Evolutionary conservation across 2,888 invertebrate species (phyloP).

Genomic region (Pharmacophagus antenor): DNA sequence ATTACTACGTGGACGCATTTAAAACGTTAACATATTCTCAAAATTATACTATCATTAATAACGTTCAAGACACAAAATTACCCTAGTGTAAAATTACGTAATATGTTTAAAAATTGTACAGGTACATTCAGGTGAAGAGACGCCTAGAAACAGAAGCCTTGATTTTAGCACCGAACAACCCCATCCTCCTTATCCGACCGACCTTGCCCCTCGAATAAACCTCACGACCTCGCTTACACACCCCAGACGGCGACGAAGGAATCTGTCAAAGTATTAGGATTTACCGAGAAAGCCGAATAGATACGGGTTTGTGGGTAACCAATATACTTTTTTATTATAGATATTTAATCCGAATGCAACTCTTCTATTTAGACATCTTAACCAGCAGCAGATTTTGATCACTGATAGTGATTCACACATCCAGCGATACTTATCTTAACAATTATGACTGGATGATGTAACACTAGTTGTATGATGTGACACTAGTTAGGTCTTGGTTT

Average conservation of each 20-base stretch:
- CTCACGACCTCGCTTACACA: conserved; percentile 13
- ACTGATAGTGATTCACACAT: too few species aligned
- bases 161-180: conserved; percentile 5
- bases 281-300: background rate
- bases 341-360: background rate
- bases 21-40: too few species aligned
- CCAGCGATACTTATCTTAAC: too few species aligned
- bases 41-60: background rate
- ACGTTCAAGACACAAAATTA: background rate
- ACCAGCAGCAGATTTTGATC: too few species aligned
- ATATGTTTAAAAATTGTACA: background rate
- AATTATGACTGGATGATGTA: too few species aligned
- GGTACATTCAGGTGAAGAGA: background rate
- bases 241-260: conserved; percentile 22
- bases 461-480: too few species aligned
- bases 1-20: too few species aligned
- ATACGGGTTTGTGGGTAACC: conserved; percentile 7
- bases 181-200: conserved; percentile 10
- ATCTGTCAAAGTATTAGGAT: conserved; percentile 19
- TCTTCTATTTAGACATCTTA: background rate
- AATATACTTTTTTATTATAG: background rate
- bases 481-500: too few species aligned
- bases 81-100: background rate
- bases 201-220: conserved; percentile 24
- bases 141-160: conserved; percentile 2